Conservation (phyloP, 2,797 vertebrate genomes). For the Merluccius polli region DNA sequence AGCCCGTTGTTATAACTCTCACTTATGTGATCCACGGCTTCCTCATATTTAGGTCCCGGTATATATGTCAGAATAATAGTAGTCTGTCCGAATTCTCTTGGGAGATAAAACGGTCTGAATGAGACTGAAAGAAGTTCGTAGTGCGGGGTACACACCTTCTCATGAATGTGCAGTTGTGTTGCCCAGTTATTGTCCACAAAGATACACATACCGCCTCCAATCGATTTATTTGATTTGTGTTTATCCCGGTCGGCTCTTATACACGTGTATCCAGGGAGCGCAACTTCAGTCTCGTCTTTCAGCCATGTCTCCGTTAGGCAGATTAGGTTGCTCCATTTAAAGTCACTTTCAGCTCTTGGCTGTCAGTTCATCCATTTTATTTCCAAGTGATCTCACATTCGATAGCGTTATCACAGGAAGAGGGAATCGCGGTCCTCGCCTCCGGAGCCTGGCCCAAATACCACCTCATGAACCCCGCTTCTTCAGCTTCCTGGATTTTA, state of each 20-base stretch:
- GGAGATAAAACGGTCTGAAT: background rate
- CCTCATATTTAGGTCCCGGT: background rate
- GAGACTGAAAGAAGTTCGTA: background rate
- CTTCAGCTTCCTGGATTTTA: too few relatives aligned
- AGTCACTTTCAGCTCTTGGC: too few relatives aligned
- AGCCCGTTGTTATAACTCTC: background rate
- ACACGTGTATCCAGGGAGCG: too few relatives aligned
- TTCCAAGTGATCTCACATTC: too few relatives aligned
- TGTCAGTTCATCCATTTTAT: too few relatives aligned
- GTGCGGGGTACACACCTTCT: background rate
- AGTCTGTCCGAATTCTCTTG: background rate
- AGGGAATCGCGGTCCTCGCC: too few relatives aligned
- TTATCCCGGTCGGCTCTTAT: background rate
- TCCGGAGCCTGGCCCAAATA: too few relatives aligned
- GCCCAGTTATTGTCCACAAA: background rate
- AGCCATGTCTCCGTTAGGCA: too few relatives aligned
- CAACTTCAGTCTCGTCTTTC: too few relatives aligned
- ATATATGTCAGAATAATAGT: background rate
- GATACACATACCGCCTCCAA: background rate
- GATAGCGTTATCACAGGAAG: too few relatives aligned
- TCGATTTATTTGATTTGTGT: background rate
- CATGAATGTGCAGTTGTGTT: background rate
- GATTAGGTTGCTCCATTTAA: too few relatives aligned
- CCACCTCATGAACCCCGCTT: too few relatives aligned
- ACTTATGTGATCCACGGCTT: background rate